phyloP scores from a whole-genome alignment of 2,888 invertebrate genomes.

The Agriopis marginaria region DNA sequence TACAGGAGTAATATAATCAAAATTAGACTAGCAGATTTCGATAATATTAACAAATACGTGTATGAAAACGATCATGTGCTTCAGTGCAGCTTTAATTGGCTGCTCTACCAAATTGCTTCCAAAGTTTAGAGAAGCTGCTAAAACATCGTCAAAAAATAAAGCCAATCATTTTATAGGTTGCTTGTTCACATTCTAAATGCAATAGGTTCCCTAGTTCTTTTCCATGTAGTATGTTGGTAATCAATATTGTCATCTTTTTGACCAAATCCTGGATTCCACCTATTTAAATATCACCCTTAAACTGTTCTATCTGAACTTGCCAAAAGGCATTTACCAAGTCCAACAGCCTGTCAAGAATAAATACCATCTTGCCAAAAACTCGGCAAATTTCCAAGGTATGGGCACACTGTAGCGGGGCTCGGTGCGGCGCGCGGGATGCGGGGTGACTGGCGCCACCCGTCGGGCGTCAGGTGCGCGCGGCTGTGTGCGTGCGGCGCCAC shows the following conservation, averaged over 20 bases:
- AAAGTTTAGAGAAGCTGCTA: no score
- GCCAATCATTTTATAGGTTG: no score
- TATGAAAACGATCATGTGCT: no score
- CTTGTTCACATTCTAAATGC: neutral
- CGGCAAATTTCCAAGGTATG: slow-evolving; percentile 45
- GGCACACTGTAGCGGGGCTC: slow-evolving; percentile 54
- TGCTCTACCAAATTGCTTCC: no score
- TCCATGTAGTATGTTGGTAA: neutral
- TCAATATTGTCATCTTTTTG: neutral
- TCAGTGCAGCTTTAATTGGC: no score
- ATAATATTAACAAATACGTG: no score
- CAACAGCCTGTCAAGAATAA: slow-evolving; percentile 19
- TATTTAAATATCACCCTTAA: neutral
- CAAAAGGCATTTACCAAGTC: neutral
- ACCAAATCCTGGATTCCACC: neutral
- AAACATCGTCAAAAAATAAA: no score
- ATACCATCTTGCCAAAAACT: slow-evolving; percentile 40
- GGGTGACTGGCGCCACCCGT: slow-evolving; percentile 75
- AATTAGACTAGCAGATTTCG: no score
- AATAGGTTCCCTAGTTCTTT: neutral
- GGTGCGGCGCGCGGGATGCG: slow-evolving; percentile 47
- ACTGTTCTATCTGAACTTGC: neutral
- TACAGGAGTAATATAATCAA: no score
- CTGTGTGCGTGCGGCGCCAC: slow-evolving; percentile 84
- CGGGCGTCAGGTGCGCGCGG: slow-evolving; percentile 82